phyloP scores from a whole-genome alignment of 2,113 vertebrate genomes.

The Cygnus atratus region DNA sequence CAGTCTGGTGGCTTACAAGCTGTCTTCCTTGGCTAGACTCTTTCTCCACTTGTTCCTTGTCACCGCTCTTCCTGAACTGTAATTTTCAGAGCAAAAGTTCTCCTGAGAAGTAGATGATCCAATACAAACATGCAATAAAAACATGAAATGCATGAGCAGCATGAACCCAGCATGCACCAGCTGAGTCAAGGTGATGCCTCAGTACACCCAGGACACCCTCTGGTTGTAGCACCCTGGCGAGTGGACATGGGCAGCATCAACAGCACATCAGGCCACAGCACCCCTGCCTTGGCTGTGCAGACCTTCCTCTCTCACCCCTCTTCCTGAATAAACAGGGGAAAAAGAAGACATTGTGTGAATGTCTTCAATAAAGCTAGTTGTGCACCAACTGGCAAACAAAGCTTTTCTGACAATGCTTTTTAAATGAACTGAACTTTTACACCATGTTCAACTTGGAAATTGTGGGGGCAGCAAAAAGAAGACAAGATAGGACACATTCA shows the following conservation, averaged over 20 bases:
- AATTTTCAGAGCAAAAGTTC: not conserved
- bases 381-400: not conserved
- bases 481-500: not conserved
- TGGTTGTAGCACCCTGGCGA: not conserved
- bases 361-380: not conserved
- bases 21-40: not conserved
- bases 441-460: not conserved
- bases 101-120: not conserved
- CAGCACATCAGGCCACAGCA: not conserved
- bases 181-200: not conserved
- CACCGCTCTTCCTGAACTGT: not conserved
- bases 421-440: not conserved
- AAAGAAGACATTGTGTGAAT: not conserved
- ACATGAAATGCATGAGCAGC: not conserved
- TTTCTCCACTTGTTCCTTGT: not conserved
- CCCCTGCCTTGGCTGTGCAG: not conserved
- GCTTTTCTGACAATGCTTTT: not conserved
- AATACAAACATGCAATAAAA: not conserved
- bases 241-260: not conserved
- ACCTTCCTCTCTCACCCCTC: not conserved
- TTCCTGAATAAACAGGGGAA: not conserved
- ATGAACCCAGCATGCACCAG: fast-evolving
- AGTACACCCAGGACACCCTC: not conserved
- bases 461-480: not conserved
- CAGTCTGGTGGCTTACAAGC: not conserved